phyloP scores from a whole-genome alignment of 1,140 invertebrate species.

The Steinernema khuongi region DNA sequence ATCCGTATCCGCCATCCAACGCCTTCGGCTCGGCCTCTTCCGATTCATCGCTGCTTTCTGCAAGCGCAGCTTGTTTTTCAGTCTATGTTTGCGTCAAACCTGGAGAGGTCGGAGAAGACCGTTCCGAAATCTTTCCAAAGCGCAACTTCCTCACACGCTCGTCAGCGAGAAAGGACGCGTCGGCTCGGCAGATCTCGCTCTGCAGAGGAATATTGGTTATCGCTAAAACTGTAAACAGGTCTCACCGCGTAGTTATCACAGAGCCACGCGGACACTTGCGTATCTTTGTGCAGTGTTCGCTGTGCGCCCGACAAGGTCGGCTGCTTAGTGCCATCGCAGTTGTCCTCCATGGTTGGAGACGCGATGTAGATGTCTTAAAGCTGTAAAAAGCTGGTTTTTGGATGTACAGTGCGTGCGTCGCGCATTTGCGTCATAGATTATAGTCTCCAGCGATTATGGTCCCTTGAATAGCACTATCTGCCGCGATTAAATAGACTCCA shows the following conservation, averaged over 20 bases:
- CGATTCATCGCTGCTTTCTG: neutral
- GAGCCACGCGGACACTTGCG: neutral
- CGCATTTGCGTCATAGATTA: neutral
- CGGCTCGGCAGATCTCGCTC: neutral
- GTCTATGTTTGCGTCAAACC: neutral
- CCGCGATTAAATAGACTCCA: neutral
- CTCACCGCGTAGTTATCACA: constrained; percentile 14
- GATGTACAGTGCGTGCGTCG: no score
- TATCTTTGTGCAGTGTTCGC: neutral
- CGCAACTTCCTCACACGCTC: neutral
- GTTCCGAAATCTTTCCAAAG: neutral
- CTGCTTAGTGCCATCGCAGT: neutral
- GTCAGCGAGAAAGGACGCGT: neutral
- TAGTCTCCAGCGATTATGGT: neutral
- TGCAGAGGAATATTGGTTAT: neutral
- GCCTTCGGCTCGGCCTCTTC: constrained; percentile 32
- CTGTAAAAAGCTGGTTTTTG: no score
- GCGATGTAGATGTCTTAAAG: no score
- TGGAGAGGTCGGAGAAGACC: neutral
- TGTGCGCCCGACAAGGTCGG: neutral
- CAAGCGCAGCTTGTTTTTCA: neutral
- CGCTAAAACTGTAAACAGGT: neutral
- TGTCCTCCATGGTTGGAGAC: neutral
- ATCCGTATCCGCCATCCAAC: constrained; percentile 66
- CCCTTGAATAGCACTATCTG: constrained; percentile 1